These are phyloP conservation scores for Drosophila eohydei DNA, from an alignment of 2,888 invertebrate species.

Conservation along the genomic window DNA sequence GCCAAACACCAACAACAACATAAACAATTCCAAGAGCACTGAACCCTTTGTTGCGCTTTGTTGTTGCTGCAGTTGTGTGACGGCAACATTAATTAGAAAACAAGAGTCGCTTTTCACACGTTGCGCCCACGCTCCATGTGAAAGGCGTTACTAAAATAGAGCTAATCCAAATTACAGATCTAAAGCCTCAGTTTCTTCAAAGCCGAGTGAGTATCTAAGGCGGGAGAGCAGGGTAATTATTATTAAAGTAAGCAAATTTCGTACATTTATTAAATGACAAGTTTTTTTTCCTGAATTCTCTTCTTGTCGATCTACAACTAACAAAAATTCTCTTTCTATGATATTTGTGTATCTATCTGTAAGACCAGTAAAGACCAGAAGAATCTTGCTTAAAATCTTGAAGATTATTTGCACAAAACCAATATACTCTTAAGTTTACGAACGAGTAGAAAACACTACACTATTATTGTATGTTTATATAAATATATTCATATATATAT, in stretches of 20 bases:
- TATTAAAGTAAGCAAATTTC: neutral
- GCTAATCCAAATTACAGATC: conserved; percentile 2
- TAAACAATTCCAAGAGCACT: conserved; percentile 25
- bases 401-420: neutral
- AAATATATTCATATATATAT: neutral
- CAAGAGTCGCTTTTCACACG: conserved; percentile 41
- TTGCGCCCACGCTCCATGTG: conserved; percentile 29
- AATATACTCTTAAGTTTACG: neutral
- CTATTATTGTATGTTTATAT: neutral
- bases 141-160: conserved; percentile 1
- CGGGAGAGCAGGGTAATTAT: neutral
- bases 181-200: neutral
- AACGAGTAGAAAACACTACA: neutral
- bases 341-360: too few relatives aligned
- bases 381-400: too few relatives aligned
- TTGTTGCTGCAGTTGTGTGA: conserved; percentile 25
- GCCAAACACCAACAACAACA: conserved; percentile 44
- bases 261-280: neutral
- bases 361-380: too few relatives aligned
- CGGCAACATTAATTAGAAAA: conserved; percentile 47
- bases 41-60: conserved; percentile 18
- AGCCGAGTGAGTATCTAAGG: neutral
- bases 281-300: too few relatives aligned
- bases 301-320: too few relatives aligned
- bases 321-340: too few relatives aligned